Percentiles rank a stretch among this genome's conserved stretches.
Evolutionary conservation across 2,888 invertebrate genomes (phyloP).

Genomic region (Hypomecis punctinalis): DNA sequence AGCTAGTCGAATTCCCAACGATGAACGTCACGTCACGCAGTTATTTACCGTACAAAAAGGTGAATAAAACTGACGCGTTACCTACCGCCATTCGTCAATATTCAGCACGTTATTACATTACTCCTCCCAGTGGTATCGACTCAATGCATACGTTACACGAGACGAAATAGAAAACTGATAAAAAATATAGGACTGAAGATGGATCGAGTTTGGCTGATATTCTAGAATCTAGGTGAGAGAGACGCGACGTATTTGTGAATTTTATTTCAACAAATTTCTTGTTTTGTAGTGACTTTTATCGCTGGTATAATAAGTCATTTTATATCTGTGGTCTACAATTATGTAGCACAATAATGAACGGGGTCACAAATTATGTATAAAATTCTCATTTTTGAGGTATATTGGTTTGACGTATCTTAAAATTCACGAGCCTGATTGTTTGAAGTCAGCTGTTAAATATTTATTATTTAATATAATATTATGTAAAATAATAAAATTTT

Average conservation of each 20-base stretch:
- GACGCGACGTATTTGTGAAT: neutral
- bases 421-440: too few species aligned
- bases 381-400: too few species aligned
- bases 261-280: neutral
- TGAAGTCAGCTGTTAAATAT: too few species aligned
- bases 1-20: neutral
- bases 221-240: neutral
- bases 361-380: too few species aligned
- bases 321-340: too few species aligned
- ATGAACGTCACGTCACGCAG: slow-evolving; percentile 2
- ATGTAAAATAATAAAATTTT: too few species aligned
- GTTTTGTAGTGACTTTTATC: too few species aligned
- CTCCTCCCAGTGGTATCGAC: slow-evolving; percentile 29
- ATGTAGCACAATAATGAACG: too few species aligned
- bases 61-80: slow-evolving; percentile 10
- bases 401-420: too few species aligned
- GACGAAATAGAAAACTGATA: slow-evolving; percentile 33
- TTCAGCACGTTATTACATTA: slow-evolving; percentile 38
- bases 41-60: slow-evolving; percentile 17
- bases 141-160: slow-evolving; percentile 35
- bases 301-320: too few species aligned
- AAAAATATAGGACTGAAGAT: slow-evolving; percentile 31
- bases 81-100: slow-evolving; percentile 34
- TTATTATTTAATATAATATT: too few species aligned
- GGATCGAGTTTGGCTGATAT: slow-evolving; percentile 7